Evolutionary conservation across 2,113 vertebrate genomes (phyloP).

Genomic region (Sturnus vulgaris): DNA sequence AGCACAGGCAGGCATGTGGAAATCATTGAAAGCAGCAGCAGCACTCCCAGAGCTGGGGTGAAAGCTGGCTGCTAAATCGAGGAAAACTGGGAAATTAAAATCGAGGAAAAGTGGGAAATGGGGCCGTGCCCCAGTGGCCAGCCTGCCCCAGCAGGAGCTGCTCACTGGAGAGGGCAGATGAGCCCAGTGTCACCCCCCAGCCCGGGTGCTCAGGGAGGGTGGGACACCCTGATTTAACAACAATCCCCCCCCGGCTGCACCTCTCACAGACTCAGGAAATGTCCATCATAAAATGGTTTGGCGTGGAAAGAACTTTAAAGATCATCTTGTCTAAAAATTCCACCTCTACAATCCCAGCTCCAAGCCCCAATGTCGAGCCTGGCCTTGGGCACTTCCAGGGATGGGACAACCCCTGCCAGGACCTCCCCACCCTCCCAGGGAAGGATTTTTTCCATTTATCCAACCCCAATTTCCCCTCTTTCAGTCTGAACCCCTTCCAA

Average conservation of each 20-base stretch:
- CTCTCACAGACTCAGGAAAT: rapidly evolving
- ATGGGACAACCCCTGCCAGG: neutral
- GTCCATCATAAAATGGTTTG: rapidly evolving
- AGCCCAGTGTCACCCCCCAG: neutral
- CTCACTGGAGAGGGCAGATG: neutral
- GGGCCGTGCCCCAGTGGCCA: neutral
- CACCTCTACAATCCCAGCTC: neutral
- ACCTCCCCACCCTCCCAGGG: neutral
- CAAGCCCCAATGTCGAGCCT: neutral
- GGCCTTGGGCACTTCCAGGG: neutral
- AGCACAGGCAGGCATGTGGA: neutral
- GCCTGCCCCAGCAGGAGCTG: neutral
- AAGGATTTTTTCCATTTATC: neutral
- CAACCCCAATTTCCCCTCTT: neutral
- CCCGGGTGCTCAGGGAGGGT: rapidly evolving
- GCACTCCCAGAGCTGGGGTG: neutral
- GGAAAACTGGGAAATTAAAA: neutral
- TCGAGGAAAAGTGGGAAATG: neutral
- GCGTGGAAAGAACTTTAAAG: neutral
- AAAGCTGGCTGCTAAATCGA: neutral
- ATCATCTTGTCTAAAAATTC: neutral
- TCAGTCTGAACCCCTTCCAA: no score
- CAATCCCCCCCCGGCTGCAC: rapidly evolving
- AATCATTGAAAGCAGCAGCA: constrained; percentile 17
- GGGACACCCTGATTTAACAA: neutral